These are phyloP conservation scores for Neotoma lepida DNA, from an alignment of 2,113 vertebrate genomes.

Conservation along the genomic window DNA sequence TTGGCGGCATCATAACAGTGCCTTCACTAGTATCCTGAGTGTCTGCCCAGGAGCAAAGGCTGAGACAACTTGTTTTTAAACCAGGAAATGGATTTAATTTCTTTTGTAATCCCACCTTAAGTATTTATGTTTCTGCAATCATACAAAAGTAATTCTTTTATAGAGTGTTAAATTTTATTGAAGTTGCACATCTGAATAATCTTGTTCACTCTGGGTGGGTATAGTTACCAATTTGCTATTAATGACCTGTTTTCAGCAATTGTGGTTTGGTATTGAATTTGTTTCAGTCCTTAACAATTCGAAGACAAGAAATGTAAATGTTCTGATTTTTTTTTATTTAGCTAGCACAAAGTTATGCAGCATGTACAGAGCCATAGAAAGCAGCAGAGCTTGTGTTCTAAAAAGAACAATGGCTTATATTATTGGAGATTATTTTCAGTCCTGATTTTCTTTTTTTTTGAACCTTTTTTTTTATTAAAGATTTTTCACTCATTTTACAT, in stretches of 20 bases:
- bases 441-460: constrained; percentile 16
- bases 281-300: neutral
- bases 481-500: too few relatives aligned
- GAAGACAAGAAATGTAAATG: neutral
- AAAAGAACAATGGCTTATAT: neutral
- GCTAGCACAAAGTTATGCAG: neutral
- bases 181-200: neutral
- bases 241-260: neutral
- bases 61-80: neutral
- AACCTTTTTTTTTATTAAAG: too few relatives aligned
- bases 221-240: constrained; percentile 26
- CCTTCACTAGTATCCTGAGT: neutral
- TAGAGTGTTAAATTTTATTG: neutral
- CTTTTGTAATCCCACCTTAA: neutral
- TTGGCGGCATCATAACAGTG: neutral
- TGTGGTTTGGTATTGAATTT: neutral
- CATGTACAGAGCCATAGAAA: neutral
- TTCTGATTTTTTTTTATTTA: neutral
- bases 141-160: neutral
- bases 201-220: neutral
- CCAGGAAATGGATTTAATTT: neutral
- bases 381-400: constrained; percentile 35
- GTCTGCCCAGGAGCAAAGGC: too few relatives aligned
- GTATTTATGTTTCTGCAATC: neutral
- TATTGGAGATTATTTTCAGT: constrained; percentile 44